Base-by-base conservation (phyloP, 2,888 invertebrate species). In the Euphydryas editha region DNA sequence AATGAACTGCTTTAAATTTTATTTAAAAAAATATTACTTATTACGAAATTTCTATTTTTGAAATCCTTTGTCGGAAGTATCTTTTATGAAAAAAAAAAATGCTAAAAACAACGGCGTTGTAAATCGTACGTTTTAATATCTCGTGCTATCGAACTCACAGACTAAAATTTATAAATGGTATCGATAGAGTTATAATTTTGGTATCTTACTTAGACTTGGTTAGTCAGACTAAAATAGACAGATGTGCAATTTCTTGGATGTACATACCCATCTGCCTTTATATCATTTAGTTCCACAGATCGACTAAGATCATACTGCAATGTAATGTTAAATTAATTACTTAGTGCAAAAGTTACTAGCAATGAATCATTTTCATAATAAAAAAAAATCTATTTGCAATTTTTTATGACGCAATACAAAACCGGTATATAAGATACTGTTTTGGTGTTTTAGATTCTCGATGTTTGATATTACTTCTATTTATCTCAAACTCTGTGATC, bases 121-220 rank as follows among this genome's bases (percentile, higher is more conserved):
- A 69, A 67, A 69, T 63, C 59, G 63, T 67, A 58, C 60, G 57
- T 67, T 69, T 69, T 54, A 69, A 69, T 69, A 69, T 69, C 62
- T 66, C 59, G 62, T 15, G 24, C n/a, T 51, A 51, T 51, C 21
- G n/a, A 15, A 30, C 0, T 0, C 49, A 51, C 15, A 51, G 49
- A 51, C 15, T 51, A 51, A 51, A 51, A 24, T 6, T 15, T 24
- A 21, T 1, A 51, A 24, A n/a, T 51, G 49, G 24, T 20, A 47
- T 47, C 44, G 46, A 18, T 51, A 36, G 24, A 18, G 47, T 46
- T 55, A 59, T 59, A 59, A 64, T 59, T 64, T 44, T n/a, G 17
- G 8, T 17, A 44, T 44, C n/a, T n/a, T 3, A 5, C 1, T 2
- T 2, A 30, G 30, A 30, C 4, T 30, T 30, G 30, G 30, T 3